Conservation (phyloP, 2,888 invertebrate genomes). For the Stenotaenia linearis region DNA sequence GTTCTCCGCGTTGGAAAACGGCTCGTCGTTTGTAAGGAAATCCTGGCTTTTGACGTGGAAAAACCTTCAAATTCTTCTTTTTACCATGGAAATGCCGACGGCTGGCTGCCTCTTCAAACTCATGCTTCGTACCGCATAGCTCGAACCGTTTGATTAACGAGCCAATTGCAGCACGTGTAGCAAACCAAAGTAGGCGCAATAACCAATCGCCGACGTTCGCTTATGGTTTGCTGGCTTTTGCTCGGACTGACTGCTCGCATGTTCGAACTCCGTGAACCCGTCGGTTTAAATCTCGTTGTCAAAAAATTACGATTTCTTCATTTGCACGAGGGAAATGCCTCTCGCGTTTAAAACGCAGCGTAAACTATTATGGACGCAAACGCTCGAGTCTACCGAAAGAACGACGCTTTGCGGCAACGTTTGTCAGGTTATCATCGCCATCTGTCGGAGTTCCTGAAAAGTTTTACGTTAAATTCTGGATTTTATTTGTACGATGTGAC, state of each 20-base stretch:
- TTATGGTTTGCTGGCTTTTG: background rate
- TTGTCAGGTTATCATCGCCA: background rate
- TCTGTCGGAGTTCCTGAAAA: background rate
- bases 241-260: background rate
- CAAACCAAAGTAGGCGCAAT: background rate
- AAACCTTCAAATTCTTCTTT: slow-evolving; percentile 28
- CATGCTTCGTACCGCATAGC: slow-evolving; percentile 30
- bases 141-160: slow-evolving; percentile 18
- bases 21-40: background rate
- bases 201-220: background rate
- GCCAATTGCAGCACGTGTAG: slow-evolving; percentile 13
- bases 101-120: slow-evolving; percentile 32
- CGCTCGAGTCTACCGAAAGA: no score
- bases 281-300: no score
- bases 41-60: background rate
- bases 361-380: background rate
- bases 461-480: no score
- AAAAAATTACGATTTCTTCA: no score
- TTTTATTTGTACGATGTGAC: no score
- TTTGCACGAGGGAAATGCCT: background rate
- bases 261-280: no score
- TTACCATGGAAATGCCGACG: slow-evolving; percentile 29
- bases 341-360: background rate
- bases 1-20: slow-evolving; percentile 22
- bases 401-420: background rate